Evolutionary conservation across 2,888 invertebrate species (phyloP).

Genomic region (Automeris io): DNA sequence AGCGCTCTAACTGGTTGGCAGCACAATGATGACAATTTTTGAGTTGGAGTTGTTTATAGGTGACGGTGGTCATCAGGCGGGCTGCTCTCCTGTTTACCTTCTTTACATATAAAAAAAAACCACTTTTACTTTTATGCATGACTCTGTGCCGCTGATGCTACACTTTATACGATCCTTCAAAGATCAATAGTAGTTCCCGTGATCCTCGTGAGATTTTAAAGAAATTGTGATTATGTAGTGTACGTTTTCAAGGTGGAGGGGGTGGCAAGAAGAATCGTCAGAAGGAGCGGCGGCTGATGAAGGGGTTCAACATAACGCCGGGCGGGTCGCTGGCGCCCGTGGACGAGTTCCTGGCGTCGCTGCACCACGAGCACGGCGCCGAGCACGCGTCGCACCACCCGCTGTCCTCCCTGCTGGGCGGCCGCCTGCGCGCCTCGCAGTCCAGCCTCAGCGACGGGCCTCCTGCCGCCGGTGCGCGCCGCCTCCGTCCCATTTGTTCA

Average conservation of each 20-base stretch:
- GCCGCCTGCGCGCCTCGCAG: constrained; percentile 61
- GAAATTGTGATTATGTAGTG: neutral
- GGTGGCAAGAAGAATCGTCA: constrained; percentile 96
- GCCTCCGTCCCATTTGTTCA: too few relatives aligned
- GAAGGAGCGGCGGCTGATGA: constrained; percentile 94
- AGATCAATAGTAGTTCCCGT: too few relatives aligned
- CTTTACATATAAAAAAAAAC: too few relatives aligned
- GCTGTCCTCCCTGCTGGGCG: constrained; percentile 83
- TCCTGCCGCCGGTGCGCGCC: constrained; percentile 13
- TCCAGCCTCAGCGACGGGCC: constrained; percentile 59
- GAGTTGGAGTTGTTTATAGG: too few relatives aligned
- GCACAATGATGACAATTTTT: too few relatives aligned
- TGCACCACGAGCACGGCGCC: constrained; percentile 78
- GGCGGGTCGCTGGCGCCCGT: constrained; percentile 82
- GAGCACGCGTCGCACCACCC: constrained; percentile 61
- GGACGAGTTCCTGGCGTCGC: constrained; percentile 85
- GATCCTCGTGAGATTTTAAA: neutral
- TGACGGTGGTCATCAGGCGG: too few relatives aligned
- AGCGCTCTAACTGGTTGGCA: too few relatives aligned
- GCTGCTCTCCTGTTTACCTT: too few relatives aligned
- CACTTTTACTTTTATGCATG: too few relatives aligned
- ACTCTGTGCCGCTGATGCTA: too few relatives aligned
- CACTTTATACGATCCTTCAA: too few relatives aligned
- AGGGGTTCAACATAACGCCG: constrained; percentile 92
- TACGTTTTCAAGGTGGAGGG: constrained; percentile 75